These are phyloP conservation scores for Shinisaurus crocodilurus DNA, from an alignment of 2,113 vertebrate species.

Conservation along the genomic window DNA sequence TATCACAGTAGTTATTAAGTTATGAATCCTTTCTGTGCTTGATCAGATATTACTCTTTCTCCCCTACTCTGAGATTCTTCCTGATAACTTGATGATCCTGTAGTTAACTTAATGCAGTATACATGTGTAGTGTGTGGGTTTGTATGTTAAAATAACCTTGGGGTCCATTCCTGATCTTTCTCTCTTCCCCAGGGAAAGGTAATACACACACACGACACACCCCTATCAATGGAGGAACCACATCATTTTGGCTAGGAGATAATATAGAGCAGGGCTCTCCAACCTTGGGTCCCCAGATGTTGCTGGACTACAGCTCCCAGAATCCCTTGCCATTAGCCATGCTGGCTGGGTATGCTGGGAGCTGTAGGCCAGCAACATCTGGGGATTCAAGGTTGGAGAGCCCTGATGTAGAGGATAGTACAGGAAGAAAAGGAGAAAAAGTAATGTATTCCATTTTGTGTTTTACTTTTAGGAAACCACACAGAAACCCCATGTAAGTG, in stretches of 20 bases:
- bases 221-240: background rate
- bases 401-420: too few species aligned
- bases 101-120: background rate
- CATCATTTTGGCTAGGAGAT: background rate
- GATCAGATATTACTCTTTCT: background rate
- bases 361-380: too few species aligned
- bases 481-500: slow-evolving; percentile 78
- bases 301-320: too few species aligned
- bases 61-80: background rate
- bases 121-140: background rate
- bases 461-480: slow-evolving; percentile 70
- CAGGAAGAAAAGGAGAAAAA: background rate
- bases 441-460: background rate
- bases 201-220: background rate
- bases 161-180: background rate
- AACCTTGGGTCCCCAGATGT: too few species aligned
- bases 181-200: background rate
- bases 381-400: too few species aligned
- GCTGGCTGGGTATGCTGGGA: too few species aligned
- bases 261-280: too few species aligned
- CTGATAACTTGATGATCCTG: background rate
- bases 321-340: too few species aligned
- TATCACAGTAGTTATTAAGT: background rate
- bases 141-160: background rate
- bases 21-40: background rate